Conservation (phyloP, 92 coral and sea anemone species). For the Porites lobata region DNA sequence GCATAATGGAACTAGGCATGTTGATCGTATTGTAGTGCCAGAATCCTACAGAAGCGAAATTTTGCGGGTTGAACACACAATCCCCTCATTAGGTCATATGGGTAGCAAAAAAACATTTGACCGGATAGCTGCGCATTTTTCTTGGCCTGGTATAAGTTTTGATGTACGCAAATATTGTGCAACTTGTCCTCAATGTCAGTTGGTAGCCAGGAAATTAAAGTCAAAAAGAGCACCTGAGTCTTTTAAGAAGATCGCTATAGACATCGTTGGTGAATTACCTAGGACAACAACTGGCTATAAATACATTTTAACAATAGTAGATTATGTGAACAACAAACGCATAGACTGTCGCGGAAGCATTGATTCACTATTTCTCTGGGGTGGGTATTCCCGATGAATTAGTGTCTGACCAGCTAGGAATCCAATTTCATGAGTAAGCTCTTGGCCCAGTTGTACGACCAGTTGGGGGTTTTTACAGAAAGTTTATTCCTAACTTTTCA, state of each 20-base stretch:
- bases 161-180: background rate
- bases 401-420: constrained; percentile 50
- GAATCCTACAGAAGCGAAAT: no score
- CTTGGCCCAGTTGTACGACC: constrained; percentile 49
- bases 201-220: constrained; percentile 57
- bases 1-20: background rate
- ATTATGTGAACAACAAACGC: constrained; percentile 29
- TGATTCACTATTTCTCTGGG: constrained; percentile 41
- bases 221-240: constrained; percentile 63
- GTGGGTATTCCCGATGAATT: constrained; percentile 61
- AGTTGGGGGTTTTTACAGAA: no score
- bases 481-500: constrained; percentile 45
- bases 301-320: constrained; percentile 62
- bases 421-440: constrained; percentile 56
- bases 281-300: constrained; percentile 50
- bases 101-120: no score
- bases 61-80: no score
- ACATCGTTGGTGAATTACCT: constrained; percentile 63
- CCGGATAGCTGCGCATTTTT: no score
- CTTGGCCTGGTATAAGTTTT: no score
- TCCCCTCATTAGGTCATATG: no score
- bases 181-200: constrained; percentile 68
- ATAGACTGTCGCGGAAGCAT: constrained; percentile 59
- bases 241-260: constrained; percentile 1
- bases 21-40: constrained; percentile 40